A percentile compares a stretch with the other conserved stretches of the same genome.
phyloP scores from a whole-genome alignment of 2,797 vertebrate species.

The Acrossocheilus wenchowensis region DNA sequence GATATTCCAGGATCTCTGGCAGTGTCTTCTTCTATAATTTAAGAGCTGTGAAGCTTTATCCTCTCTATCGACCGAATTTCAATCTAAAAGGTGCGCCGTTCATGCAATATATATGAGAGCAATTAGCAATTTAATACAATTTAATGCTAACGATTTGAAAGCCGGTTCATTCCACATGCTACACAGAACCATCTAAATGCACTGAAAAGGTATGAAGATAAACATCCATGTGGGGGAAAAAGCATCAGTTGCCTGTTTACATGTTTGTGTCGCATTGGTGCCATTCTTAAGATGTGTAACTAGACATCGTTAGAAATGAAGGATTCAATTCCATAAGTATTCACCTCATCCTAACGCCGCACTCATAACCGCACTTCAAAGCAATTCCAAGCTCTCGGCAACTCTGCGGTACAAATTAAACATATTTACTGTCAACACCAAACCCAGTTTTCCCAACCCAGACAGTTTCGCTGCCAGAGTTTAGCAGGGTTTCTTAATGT shows the following conservation, averaged over 20 bases:
- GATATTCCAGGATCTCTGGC: background rate
- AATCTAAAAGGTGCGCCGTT: background rate
- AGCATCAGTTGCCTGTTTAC: background rate
- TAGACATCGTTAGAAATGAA: slow-evolving; percentile 4
- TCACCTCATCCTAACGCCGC: background rate
- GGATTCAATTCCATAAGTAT: slow-evolving; percentile 14
- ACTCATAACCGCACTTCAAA: slow-evolving; percentile 12
- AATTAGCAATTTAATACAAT: slow-evolving; percentile 8
- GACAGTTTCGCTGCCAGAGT: slow-evolving; percentile 18
- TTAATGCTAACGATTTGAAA: background rate
- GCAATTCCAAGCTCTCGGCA: background rate
- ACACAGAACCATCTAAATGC: background rate
- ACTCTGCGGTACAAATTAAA: slow-evolving; percentile 10
- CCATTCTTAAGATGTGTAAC: background rate
- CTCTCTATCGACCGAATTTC: slow-evolving; percentile 8
- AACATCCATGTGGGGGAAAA: slow-evolving; percentile 30
- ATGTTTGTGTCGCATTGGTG: background rate
- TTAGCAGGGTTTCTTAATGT: slow-evolving; percentile 27
- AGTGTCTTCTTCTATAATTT: background rate
- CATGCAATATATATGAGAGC: slow-evolving; percentile 20
- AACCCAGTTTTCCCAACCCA: slow-evolving; percentile 15
- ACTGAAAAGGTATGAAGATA: background rate
- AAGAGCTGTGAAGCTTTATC: background rate
- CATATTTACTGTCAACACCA: slow-evolving; percentile 28
- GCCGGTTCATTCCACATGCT: background rate